Conservation (phyloP, 1,140 invertebrate genomes). For the Hyphantria cunea region DNA sequence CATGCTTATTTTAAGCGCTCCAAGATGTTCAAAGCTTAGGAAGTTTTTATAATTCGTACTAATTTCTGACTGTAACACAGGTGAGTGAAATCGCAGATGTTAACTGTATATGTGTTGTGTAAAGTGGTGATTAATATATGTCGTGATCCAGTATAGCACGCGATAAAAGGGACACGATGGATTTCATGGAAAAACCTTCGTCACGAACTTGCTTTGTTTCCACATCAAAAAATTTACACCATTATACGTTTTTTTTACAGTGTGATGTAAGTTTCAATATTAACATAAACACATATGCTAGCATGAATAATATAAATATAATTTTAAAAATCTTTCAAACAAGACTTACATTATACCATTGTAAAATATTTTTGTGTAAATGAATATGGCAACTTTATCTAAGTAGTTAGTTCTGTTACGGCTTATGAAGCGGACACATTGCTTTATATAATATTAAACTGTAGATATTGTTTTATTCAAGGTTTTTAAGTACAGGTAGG, state of each 20-base stretch:
- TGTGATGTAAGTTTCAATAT: no score
- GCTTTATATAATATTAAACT: slow-evolving; percentile 33
- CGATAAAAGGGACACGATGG: slow-evolving; percentile 35
- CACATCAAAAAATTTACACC: slow-evolving; percentile 28
- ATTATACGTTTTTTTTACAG: no score
- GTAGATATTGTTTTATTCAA: slow-evolving; percentile 31
- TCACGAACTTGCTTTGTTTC: slow-evolving; percentile 40
- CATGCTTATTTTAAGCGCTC: no score
- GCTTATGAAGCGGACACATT: slow-evolving; percentile 23
- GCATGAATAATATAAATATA: neutral
- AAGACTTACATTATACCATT: no score
- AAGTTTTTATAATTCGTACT: neutral
- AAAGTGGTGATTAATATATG: slow-evolving; percentile 23
- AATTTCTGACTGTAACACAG: neutral
- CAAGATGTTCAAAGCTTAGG: no score
- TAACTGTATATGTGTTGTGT: slow-evolving; percentile 1
- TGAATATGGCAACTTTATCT: slow-evolving; percentile 14
- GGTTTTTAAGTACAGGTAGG: slow-evolving; percentile 2
- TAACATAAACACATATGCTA: neutral
- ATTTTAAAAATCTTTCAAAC: no score
- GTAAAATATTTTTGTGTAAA: neutral
- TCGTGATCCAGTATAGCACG: slow-evolving; percentile 36
- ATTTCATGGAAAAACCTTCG: slow-evolving; percentile 42
- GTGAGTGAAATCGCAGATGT: neutral
- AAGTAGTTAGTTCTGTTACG: slow-evolving; percentile 20